A percentile compares a stretch with the other conserved stretches of the same genome.
These are phyloP conservation scores for Dimorphilus gyrociliatus DNA, from an alignment of 2,888 invertebrate species.

Conservation along the genomic window DNA sequence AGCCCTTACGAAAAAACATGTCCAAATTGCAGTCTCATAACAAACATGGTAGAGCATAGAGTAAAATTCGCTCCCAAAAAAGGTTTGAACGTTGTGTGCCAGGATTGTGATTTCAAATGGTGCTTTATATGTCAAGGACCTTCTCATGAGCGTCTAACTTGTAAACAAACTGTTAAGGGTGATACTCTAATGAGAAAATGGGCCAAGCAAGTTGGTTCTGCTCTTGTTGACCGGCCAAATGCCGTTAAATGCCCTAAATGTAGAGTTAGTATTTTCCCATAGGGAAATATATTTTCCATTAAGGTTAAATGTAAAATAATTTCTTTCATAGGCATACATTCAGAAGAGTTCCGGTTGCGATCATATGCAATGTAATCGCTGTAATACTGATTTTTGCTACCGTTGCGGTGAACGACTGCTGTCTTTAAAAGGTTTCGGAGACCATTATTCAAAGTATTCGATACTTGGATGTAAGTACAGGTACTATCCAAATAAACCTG, in stretches of 20 bases:
- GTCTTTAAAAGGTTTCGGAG: slow-evolving; percentile 32
- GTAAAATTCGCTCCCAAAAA: background rate
- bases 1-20: slow-evolving; percentile 35
- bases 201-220: slow-evolving; percentile 35
- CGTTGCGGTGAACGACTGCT: slow-evolving; percentile 36
- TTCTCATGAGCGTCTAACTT: slow-evolving; percentile 31
- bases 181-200: slow-evolving; percentile 34
- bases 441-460: slow-evolving; percentile 34
- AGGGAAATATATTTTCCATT: background rate
- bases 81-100: slow-evolving; percentile 15
- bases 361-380: slow-evolving; percentile 37
- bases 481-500: slow-evolving; percentile 29
- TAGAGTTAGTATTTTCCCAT: slow-evolving; percentile 23
- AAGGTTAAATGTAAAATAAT: background rate
- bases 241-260: slow-evolving; percentile 39
- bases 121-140: slow-evolving; percentile 39
- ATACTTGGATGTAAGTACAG: slow-evolving; percentile 38
- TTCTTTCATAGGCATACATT: slow-evolving; percentile 31
- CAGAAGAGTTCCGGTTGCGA: slow-evolving; percentile 38
- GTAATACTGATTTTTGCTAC: slow-evolving; percentile 38
- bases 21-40: slow-evolving; percentile 30
- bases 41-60: slow-evolving; percentile 7
- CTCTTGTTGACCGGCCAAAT: slow-evolving; percentile 23
- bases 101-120: slow-evolving; percentile 31
- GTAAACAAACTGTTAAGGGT: slow-evolving; percentile 30